phyloP scores from a whole-genome alignment of 2,888 invertebrate species.

The Priocnemis perturbator region DNA sequence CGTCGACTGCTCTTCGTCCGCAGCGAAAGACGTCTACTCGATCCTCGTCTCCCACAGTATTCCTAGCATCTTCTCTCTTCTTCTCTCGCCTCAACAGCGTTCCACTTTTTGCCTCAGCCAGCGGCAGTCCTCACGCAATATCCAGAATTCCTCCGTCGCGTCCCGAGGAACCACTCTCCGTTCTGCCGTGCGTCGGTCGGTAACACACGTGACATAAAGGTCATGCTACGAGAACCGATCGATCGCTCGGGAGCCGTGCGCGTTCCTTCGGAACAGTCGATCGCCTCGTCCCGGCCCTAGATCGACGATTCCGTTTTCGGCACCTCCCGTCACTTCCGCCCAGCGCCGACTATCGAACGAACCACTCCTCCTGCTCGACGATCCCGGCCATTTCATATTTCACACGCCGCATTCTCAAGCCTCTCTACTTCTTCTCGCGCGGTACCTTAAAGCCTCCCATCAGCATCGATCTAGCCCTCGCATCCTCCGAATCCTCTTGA shows the following conservation, averaged over 20 bases:
- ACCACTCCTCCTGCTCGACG: constrained; percentile 14
- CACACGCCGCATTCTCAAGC: background rate
- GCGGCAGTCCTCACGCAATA: too few relatives aligned
- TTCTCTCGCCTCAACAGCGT: too few relatives aligned
- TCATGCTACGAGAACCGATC: constrained; percentile 43
- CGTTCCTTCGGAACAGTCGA: background rate
- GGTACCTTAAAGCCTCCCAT: background rate
- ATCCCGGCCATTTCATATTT: constrained; percentile 14
- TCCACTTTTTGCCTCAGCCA: too few relatives aligned
- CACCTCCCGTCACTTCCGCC: background rate
- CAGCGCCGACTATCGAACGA: constrained; percentile 1
- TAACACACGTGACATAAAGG: constrained; percentile 55
- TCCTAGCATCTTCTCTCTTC: too few relatives aligned
- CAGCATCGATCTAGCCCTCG: background rate
- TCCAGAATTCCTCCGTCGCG: constrained; percentile 28
- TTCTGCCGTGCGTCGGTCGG: constrained; percentile 24
- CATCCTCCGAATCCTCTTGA: background rate
- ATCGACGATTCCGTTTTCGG: background rate
- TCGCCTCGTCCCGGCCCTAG: background rate
- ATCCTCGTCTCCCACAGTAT: too few relatives aligned
- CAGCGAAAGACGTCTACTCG: too few relatives aligned
- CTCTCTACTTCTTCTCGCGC: background rate
- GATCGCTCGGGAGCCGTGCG: constrained; percentile 28
- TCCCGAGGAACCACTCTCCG: constrained; percentile 25
- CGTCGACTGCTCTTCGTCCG: too few relatives aligned